Conservation (phyloP, 2,113 vertebrate genomes). For the Oriolus oriolus region DNA sequence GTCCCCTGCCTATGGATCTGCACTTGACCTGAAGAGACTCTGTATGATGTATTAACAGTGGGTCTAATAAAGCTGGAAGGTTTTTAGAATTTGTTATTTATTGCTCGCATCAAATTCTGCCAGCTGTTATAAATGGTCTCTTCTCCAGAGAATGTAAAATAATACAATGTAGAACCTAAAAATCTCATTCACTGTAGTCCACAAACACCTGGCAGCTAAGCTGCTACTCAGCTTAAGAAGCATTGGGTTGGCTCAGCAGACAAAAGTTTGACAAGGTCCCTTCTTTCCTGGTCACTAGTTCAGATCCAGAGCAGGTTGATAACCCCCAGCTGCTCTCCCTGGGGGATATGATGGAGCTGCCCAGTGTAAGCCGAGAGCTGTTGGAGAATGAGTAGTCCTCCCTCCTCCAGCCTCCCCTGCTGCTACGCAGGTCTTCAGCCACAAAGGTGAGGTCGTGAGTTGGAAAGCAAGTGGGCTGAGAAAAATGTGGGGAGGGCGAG, state of each 20-base stretch:
- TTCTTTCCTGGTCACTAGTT: background rate
- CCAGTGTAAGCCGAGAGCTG: background rate
- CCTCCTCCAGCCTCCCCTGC: background rate
- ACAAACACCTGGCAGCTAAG: background rate
- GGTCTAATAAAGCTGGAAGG: background rate
- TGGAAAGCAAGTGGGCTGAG: background rate
- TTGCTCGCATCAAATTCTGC: background rate
- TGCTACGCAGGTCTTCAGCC: background rate
- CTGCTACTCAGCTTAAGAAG: background rate
- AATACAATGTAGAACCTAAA: background rate
- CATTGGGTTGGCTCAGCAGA: background rate
- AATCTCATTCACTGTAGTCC: background rate
- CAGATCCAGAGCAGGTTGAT: background rate
- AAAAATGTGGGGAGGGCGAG: background rate
- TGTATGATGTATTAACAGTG: background rate
- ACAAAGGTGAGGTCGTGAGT: rapidly evolving
- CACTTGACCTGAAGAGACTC: background rate
- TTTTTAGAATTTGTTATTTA: background rate
- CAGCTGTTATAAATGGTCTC: background rate
- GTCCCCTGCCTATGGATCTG: background rate
- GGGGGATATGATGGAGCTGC: background rate
- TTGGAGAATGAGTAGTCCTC: background rate
- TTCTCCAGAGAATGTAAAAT: background rate
- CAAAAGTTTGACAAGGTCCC: background rate
- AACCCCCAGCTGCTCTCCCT: background rate